Conservation (phyloP, 2,888 invertebrate species). For the Dichetophora obliterata region DNA sequence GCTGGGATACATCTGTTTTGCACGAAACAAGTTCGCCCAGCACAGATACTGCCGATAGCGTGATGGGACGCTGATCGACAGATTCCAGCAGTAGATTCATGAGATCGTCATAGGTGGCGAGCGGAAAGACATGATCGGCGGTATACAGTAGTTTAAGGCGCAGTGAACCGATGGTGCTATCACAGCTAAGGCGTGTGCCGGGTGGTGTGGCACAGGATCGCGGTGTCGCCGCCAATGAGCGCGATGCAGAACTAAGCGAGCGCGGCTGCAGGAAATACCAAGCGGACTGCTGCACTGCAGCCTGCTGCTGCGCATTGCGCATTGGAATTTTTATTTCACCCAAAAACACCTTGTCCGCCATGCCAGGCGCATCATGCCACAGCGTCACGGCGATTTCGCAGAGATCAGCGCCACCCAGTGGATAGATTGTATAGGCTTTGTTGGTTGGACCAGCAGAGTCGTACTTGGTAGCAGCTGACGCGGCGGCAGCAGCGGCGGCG, state of each 20-base stretch:
- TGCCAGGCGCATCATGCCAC: conserved; percentile 87
- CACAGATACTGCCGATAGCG: conserved; percentile 81
- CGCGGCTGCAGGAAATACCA: conserved; percentile 84
- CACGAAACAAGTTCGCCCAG: conserved; percentile 89
- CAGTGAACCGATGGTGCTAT: conserved; percentile 82
- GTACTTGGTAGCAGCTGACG: conserved; percentile 39
- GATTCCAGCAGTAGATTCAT: conserved; percentile 80
- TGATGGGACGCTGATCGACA: conserved; percentile 75
- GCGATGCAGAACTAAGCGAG: conserved; percentile 70
- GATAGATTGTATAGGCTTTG: conserved; percentile 73
- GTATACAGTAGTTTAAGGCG: conserved; percentile 89
- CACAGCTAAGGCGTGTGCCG: conserved; percentile 76
- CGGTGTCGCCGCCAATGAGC: conserved; percentile 71
- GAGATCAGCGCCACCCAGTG: conserved; percentile 77
- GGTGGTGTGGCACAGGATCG: conserved; percentile 81
- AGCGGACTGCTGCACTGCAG: conserved; percentile 76
- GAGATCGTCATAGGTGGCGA: conserved; percentile 83
- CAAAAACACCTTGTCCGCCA: conserved; percentile 83
- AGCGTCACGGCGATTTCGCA: conserved; percentile 85
- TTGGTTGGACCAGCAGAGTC: conserved; percentile 56
- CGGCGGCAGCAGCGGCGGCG: neutral
- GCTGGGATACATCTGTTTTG: conserved; percentile 91
- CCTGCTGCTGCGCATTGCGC: conserved; percentile 76
- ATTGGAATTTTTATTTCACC: conserved; percentile 89
- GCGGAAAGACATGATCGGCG: conserved; percentile 89